Conservation (phyloP, 2,888 invertebrate genomes). For the Acanthosoma haemorrhoidale region DNA sequence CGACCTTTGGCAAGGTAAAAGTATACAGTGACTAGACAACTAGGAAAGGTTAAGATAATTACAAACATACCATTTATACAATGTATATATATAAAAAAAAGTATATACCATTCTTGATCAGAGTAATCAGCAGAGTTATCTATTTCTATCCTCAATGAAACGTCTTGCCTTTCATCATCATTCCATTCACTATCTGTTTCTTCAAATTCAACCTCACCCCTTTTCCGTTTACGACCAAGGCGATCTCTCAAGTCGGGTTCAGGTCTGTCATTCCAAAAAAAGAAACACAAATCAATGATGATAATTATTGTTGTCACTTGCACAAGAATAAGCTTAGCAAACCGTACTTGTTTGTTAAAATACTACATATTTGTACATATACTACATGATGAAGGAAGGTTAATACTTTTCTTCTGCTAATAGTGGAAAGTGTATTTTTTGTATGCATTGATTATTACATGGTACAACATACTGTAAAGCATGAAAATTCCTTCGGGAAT, state of each 20-base stretch:
- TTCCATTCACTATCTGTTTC: constrained; percentile 16
- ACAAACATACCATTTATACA: background rate
- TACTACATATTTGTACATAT: too few species aligned
- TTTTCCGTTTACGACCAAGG: constrained; percentile 32
- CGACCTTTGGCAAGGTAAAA: too few species aligned
- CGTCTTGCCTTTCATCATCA: constrained; percentile 30
- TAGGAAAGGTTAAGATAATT: background rate
- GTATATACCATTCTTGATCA: constrained; percentile 19
- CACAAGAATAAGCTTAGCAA: too few species aligned
- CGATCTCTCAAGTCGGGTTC: constrained; percentile 32
- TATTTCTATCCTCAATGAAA: constrained; percentile 24
- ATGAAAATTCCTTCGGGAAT: too few species aligned
- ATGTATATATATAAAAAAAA: background rate
- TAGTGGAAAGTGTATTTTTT: too few species aligned
- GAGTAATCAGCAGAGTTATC: constrained; percentile 15
- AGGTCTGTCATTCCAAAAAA: background rate
- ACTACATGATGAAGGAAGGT: too few species aligned
- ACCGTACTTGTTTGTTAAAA: too few species aligned
- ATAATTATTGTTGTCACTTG: too few species aligned
- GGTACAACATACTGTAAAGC: too few species aligned
- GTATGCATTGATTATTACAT: too few species aligned
- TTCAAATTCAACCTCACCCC: background rate
- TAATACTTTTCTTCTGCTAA: too few species aligned
- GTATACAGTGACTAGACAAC: background rate
- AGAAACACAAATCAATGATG: background rate